phyloP scores from a whole-genome alignment of 1,140 invertebrate species.

The Nebria ingens region DNA sequence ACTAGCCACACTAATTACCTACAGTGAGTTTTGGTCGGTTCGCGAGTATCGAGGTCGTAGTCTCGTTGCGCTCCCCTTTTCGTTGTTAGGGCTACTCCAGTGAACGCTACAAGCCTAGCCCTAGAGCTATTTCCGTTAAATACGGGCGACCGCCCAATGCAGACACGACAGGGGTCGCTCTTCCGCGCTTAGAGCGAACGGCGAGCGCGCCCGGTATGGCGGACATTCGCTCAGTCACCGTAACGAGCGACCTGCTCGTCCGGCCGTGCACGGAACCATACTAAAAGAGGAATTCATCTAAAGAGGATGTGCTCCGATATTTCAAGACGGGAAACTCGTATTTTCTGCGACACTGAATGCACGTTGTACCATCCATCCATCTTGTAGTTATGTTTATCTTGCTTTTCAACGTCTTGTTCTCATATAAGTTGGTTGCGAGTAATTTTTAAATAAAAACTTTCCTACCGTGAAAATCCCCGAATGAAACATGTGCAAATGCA shows the following conservation, averaged over 20 bases:
- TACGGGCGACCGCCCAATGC: no score
- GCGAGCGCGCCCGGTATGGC: no score
- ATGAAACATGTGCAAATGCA: not conserved
- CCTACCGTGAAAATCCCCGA: not conserved
- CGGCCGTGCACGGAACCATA: not conserved
- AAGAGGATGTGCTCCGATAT: not conserved
- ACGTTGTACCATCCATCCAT: not conserved
- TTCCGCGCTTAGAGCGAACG: no score
- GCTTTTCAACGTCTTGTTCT: not conserved
- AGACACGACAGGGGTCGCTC: no score
- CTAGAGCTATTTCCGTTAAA: no score
- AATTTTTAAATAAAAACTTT: slow-evolving; percentile 1
- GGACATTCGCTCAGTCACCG: no score
- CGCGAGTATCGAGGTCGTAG: no score
- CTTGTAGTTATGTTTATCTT: not conserved
- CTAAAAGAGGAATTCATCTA: not conserved
- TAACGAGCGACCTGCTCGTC: not conserved
- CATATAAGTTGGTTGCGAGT: not conserved
- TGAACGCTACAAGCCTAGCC: no score
- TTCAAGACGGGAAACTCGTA: not conserved
- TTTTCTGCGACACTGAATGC: not conserved
- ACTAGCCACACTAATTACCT: no score
- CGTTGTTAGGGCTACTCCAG: no score
- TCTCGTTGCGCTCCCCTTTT: no score
- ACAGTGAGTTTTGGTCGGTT: no score